These are phyloP conservation scores for Noturus placidus DNA, from an alignment of 2,113 vertebrate genomes.

Conservation along the genomic window DNA sequence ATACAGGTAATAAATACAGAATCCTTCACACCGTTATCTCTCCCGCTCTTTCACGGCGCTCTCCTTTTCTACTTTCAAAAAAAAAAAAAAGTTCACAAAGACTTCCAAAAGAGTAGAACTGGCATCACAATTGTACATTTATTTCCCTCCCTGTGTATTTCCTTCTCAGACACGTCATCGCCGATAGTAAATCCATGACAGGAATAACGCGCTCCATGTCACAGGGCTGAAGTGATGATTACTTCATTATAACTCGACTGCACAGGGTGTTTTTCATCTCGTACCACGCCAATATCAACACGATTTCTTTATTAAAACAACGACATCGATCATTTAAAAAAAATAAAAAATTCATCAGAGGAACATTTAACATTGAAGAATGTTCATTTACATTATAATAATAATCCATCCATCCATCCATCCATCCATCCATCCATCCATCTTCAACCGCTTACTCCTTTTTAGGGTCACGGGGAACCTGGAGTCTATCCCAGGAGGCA, in stretches of 20 bases:
- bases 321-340: no score
- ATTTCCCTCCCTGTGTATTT: not conserved
- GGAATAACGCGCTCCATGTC: not conserved
- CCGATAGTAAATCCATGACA: not conserved
- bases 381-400: not conserved
- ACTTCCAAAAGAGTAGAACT: not conserved
- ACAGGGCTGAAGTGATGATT: not conserved
- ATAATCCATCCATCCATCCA: no score
- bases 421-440: no score
- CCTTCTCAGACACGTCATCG: not conserved
- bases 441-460: no score
- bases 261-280: not conserved
- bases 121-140: not conserved
- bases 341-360: not conserved
- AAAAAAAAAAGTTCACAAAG: not conserved
- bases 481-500: no score
- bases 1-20: not conserved
- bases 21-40: not conserved
- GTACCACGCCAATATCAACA: not conserved
- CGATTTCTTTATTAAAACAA: not conserved
- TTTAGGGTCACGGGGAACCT: no score
- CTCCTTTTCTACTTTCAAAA: not conserved
- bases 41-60: not conserved
- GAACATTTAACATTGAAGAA: not conserved
- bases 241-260: not conserved